Evolutionary conservation across 2,113 vertebrate species (phyloP).

Genomic region (Pollimyrus isidori): DNA sequence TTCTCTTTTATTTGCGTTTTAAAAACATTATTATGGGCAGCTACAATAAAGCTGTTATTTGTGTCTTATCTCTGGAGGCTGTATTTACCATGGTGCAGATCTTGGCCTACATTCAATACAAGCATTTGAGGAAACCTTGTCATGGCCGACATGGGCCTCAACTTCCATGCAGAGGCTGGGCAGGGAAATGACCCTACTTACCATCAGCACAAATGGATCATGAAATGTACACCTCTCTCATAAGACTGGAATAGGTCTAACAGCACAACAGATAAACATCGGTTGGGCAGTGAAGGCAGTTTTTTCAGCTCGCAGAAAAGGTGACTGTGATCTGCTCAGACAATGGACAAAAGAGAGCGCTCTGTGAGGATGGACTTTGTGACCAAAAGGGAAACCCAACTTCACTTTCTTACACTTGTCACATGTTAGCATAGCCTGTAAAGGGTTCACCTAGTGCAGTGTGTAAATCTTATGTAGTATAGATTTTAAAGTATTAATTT

Average conservation of each 20-base stretch:
- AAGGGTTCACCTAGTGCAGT: background rate
- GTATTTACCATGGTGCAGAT: constrained; percentile 15
- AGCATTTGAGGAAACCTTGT: background rate
- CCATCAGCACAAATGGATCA: constrained; percentile 1
- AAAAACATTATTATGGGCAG: background rate
- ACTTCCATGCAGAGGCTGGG: background rate
- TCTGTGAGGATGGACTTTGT: background rate
- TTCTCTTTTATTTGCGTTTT: background rate
- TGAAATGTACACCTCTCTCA: constrained; percentile 2
- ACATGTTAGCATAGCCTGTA: background rate
- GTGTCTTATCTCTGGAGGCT: background rate
- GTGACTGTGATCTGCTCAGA: background rate
- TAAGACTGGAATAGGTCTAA: background rate
- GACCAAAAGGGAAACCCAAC: background rate
- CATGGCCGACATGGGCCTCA: background rate
- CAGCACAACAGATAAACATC: constrained; percentile 6
- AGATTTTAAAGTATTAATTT: background rate
- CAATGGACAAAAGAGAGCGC: background rate
- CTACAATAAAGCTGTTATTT: constrained; percentile 4
- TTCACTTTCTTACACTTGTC: background rate
- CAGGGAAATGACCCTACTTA: background rate
- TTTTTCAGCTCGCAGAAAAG: background rate
- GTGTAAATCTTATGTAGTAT: background rate
- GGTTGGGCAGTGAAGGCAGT: background rate
- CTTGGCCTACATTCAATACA: background rate